These are phyloP conservation scores for Drosophila anceps DNA, from an alignment of 2,888 invertebrate genomes.

Conservation along the genomic window DNA sequence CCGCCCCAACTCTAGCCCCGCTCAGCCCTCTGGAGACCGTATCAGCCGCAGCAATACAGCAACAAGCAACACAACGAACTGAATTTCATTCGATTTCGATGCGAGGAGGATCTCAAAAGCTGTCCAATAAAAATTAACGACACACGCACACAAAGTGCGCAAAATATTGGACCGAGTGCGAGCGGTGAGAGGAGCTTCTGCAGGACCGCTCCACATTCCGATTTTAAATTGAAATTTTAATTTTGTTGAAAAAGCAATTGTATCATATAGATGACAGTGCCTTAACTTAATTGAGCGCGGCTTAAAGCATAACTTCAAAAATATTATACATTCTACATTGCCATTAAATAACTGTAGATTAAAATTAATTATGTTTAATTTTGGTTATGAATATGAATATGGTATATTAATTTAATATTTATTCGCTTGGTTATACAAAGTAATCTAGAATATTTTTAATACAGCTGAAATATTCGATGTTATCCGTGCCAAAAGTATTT, in stretches of 20 bases:
- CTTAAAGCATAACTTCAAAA: background rate
- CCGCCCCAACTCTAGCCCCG: constrained; percentile 5
- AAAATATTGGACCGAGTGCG: constrained; percentile 51
- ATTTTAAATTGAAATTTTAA: constrained; percentile 67
- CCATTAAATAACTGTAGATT: background rate
- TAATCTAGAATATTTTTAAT: no score
- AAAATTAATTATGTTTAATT: background rate
- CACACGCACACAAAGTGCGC: constrained; percentile 73
- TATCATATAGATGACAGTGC: constrained; percentile 23
- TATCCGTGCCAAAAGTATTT: background rate
- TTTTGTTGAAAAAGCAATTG: constrained; percentile 55
- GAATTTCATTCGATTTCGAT: constrained; percentile 81
- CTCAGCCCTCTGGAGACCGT: constrained; percentile 40
- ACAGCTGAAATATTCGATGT: background rate
- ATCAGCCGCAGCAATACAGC: constrained; percentile 48
- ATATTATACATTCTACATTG: background rate
- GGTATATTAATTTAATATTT: background rate
- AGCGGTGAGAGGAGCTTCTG: constrained; percentile 15
- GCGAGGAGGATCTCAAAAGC: constrained; percentile 80
- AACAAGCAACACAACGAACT: constrained; percentile 76
- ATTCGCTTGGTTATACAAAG: no score
- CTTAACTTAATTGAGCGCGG: constrained; percentile 32
- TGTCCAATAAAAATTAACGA: constrained; percentile 84
- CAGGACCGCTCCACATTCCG: constrained; percentile 31
- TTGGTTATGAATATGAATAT: background rate